Base-by-base conservation (phyloP, 2,797 vertebrate species). In the Sebastes steindachneri region DNA sequence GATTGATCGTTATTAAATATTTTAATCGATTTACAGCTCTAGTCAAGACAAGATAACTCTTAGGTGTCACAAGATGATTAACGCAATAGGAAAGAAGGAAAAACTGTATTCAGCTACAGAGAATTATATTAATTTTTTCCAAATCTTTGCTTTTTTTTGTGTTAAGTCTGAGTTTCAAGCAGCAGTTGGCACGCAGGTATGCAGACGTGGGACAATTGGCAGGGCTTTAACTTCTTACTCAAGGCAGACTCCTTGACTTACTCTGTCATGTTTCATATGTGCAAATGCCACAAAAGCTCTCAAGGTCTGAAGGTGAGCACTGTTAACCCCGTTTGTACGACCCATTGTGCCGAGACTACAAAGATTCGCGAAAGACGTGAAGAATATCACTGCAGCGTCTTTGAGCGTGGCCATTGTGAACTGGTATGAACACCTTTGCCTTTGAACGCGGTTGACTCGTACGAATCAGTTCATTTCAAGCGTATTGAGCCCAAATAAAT, bases 201-300 rank as follows among this genome's bases (percentile, higher is more conserved):
- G 21, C 48, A 33, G n/a, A 55, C 1, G 19, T 35, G 72, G 28
- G 9, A n/a, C 17, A 7, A 35, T 11, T 28, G 23, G 63, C 8
- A 54, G 15, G 21, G 11, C n/a, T 51, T 35, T 9, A 23, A 25
- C 55, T 29, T 64, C 23, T 26, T 10, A 26, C 7, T 25, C 6
- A 55, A 33, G 35, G 35, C 35, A 14, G 12, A 37, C 35, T 37
- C 35, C 12, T 37, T 14, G 35, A 14, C 35, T 14, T 37, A 37
- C 35, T 26, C 54, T 0, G 2, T 9, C 53, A 29, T 9, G 10
- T 48, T 64, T 33, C 11, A n/a, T 28, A 21, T n/a, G 35, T 80
- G 77, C 51, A 59, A 62, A 67, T n/a, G n/a, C n/a, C n/a, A 48
- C 21, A n/a, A 83, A 51, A 74, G 54, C 51, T 31, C 48, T 31